Percentiles rank a stretch among this genome's conserved stretches.
phyloP scores from a whole-genome alignment of 2,888 invertebrate species.

The Coelogynopora nodosa region DNA sequence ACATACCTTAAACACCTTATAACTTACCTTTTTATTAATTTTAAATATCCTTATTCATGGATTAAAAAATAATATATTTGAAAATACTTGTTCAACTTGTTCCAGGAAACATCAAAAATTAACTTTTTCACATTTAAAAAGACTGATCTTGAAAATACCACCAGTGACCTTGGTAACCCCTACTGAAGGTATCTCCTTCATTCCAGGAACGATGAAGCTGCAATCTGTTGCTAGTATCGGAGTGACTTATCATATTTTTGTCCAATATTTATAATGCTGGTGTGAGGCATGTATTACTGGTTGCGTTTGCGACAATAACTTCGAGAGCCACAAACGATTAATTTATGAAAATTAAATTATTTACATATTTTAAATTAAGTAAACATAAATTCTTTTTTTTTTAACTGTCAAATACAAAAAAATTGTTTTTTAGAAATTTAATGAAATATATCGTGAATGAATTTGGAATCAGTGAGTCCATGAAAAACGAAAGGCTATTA shows the following conservation, averaged over 20 bases:
- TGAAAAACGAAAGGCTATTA: too few relatives aligned
- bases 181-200: background rate
- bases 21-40: too few relatives aligned
- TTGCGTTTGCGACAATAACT: background rate
- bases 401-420: too few relatives aligned
- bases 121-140: constrained; percentile 2
- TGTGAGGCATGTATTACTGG: background rate
- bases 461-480: too few relatives aligned
- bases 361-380: too few relatives aligned
- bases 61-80: too few relatives aligned
- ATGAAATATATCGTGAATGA: too few relatives aligned
- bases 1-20: too few relatives aligned
- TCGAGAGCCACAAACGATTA: background rate
- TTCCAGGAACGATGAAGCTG: constrained; percentile 13
- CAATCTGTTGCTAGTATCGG: background rate
- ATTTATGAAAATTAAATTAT: too few relatives aligned
- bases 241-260: background rate
- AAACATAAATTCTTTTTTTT: too few relatives aligned
- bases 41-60: too few relatives aligned
- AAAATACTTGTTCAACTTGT: background rate
- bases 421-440: too few relatives aligned
- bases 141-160: constrained; percentile 7
- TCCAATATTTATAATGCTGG: background rate
- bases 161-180: background rate
- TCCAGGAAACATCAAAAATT: background rate